These are phyloP conservation scores for Notocelia uddmanniana DNA, from an alignment of 2,888 invertebrate species.

Conservation along the genomic window DNA sequence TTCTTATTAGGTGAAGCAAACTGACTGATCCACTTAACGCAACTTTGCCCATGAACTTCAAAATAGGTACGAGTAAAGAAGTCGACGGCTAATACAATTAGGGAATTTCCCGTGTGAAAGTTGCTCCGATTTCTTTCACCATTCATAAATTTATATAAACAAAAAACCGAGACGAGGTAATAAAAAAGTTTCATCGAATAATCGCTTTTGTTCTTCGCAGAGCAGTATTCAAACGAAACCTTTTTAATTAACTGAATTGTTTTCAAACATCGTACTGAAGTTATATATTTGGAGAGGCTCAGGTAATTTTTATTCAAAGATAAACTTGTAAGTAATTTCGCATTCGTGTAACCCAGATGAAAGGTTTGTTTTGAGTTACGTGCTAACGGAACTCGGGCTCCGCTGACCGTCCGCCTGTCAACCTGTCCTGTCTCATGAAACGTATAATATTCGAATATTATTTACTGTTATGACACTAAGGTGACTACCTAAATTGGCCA, in stretches of 20 bases:
- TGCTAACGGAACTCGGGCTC: too few relatives aligned
- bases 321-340: background rate
- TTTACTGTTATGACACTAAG: too few relatives aligned
- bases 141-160: conserved; percentile 58
- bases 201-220: conserved; percentile 41
- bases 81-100: conserved; percentile 68
- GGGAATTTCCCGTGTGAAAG: conserved; percentile 55
- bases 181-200: conserved; percentile 45
- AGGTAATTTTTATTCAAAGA: conserved; percentile 10
- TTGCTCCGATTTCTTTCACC: conserved; percentile 51
- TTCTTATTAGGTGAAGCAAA: conserved; percentile 49
- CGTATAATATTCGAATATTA: too few relatives aligned
- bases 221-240: conserved; percentile 39
- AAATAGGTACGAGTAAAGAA: conserved; percentile 66
- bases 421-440: too few relatives aligned
- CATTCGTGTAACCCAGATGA: background rate
- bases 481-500: too few relatives aligned
- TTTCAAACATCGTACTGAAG: conserved; percentile 15
- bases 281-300: conserved; percentile 8
- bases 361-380: background rate
- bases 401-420: too few relatives aligned
- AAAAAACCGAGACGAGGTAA: conserved; percentile 44
- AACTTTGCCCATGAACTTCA: conserved; percentile 67
- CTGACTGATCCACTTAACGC: conserved; percentile 66
- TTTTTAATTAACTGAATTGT: conserved; percentile 41